Evolutionary conservation across 2,113 vertebrate genomes (phyloP), one percentile per base, ranked within the genome.

Genomic region (Laterallus jamaicensis): DNA sequence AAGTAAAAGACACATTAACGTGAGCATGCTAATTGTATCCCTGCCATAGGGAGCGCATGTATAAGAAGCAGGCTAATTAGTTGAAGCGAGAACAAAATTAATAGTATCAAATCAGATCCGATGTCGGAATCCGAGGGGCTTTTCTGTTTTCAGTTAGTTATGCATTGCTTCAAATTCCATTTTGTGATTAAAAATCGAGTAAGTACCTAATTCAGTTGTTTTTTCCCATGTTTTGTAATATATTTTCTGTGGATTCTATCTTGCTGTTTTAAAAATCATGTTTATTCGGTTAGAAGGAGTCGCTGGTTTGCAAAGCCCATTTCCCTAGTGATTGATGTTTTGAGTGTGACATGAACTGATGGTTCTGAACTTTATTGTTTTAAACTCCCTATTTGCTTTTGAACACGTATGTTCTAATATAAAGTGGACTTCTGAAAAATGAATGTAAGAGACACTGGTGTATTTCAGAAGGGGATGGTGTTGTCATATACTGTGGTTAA

Each of bases 391-490:
- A 54, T 97, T 97, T 97, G 92, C 96, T 98, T 97, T 96, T 81
- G 96, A 95, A 95, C 76, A 83, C 52, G 59, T 97, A 49, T 95
- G 95, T 97, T 97, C 96, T 96, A 88, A 96, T 97, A 92, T 95
- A 81, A 97, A 98, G 96, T 97, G 97, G 97, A 98, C 97, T 97
- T 97, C 96, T 94, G 96, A 98, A 97, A 97, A 98, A 98, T 98
- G 98, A 99, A 99, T 99, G 99, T 99, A 99, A 98, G 97, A 98
- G 98, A 98, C 97, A 98, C 97, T 98, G 97, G 97, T 98, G 97
- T 96, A 97, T 97, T 98, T 98, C 96, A 92, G 98, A 95, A 82
- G 96, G 97, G 97, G 98, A 97, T 97, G 98, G 98, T 98, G 98
- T 98, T 98, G 99, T 99, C 98, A 97, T 93, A 98, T 98, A 98